phyloP scores from a whole-genome alignment of 1,140 invertebrate species.

The Potamilus streckersoni region DNA sequence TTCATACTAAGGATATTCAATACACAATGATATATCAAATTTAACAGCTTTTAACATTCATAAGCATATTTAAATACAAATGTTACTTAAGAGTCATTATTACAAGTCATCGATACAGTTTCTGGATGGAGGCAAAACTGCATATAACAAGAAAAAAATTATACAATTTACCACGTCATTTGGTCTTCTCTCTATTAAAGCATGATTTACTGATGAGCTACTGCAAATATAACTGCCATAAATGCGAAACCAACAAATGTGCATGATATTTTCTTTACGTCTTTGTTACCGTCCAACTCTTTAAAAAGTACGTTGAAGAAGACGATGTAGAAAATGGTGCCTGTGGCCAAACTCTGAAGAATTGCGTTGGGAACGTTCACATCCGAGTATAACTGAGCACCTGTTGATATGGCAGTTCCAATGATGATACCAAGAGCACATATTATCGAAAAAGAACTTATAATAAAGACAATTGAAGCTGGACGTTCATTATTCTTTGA shows the following conservation, averaged over 20 bases:
- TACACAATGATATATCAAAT: too few species aligned
- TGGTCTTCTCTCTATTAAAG: too few species aligned
- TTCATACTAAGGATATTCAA: too few species aligned
- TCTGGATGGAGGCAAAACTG: too few species aligned
- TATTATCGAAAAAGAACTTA: slow-evolving; percentile 75
- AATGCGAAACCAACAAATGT: slow-evolving; percentile 60
- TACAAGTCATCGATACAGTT: too few species aligned
- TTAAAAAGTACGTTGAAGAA: slow-evolving; percentile 89
- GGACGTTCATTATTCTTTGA: slow-evolving; percentile 70
- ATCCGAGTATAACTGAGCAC: slow-evolving; percentile 54
- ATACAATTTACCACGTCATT: too few species aligned
- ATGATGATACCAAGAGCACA: slow-evolving; percentile 76
- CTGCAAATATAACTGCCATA: slow-evolving; percentile 59
- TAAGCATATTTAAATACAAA: too few species aligned
- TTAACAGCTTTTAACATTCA: too few species aligned
- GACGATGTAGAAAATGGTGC: slow-evolving; percentile 92
- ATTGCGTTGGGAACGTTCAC: slow-evolving; percentile 70
- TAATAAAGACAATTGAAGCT: slow-evolving; percentile 64
- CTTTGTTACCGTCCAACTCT: slow-evolving; percentile 64
- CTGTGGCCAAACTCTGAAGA: slow-evolving; percentile 81
- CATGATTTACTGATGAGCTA: slow-evolving; percentile 38
- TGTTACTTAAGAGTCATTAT: too few species aligned
- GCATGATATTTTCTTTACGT: slow-evolving; percentile 58
- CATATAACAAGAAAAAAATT: too few species aligned
- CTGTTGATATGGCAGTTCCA: slow-evolving; percentile 71